A percentile compares a stretch with the other conserved stretches of the same genome.
phyloP scores from a whole-genome alignment of 64 coral and sea anemone genomes.

The Dendronephthya gigantea region DNA sequence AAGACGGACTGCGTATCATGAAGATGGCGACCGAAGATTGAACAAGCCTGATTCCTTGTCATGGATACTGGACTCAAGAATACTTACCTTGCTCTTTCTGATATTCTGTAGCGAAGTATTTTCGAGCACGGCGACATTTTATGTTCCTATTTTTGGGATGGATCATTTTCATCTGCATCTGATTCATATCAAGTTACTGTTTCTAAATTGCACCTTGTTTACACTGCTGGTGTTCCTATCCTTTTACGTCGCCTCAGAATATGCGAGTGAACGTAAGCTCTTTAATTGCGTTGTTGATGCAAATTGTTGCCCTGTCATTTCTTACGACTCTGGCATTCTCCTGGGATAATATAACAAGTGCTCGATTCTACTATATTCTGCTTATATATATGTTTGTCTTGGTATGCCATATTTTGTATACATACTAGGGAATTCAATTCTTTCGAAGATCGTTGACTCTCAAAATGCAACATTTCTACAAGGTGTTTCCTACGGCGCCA shows the following conservation, averaged over 20 bases:
- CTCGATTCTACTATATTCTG: not conserved
- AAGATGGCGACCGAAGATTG: too few species aligned
- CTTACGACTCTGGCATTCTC: not conserved
- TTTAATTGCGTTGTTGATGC: not conserved
- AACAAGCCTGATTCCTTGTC: too few species aligned
- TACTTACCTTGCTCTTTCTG: not conserved
- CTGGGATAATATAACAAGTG: not conserved
- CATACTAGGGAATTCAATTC: not conserved
- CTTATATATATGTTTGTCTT: not conserved
- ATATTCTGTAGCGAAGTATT: not conserved
- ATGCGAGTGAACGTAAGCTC: not conserved
- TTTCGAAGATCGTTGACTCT: not conserved
- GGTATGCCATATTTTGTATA: not conserved
- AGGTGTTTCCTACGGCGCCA: not conserved
- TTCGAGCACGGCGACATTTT: not conserved
- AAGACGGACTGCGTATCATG: too few species aligned
- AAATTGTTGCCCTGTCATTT: not conserved
- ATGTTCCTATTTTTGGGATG: not conserved
- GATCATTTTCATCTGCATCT: not conserved
- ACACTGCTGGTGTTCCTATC: not conserved
- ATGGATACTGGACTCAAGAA: not conserved
- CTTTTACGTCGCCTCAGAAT: not conserved
- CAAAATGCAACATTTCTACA: not conserved
- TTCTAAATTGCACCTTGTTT: not conserved
- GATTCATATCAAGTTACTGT: not conserved